Evolutionary conservation across 1,140 invertebrate genomes (phyloP).

Genomic region (Meteorus sp.): DNA sequence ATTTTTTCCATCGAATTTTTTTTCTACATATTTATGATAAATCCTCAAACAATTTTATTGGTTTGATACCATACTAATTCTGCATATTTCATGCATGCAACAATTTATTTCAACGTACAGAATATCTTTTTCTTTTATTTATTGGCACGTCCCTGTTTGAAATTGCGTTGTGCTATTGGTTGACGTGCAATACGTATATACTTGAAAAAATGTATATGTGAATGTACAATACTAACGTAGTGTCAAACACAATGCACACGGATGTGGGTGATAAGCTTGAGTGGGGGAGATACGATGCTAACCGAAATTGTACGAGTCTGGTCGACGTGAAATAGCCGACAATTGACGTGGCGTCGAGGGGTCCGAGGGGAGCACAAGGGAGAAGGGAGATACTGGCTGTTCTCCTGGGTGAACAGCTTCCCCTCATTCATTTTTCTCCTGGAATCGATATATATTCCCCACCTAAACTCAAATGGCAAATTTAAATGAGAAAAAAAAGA

Average conservation of each 20-base stretch:
- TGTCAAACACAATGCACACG: neutral
- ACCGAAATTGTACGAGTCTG: slow-evolving; percentile 35
- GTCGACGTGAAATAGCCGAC: slow-evolving; percentile 49
- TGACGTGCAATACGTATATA: slow-evolving; percentile 20
- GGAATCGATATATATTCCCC: slow-evolving; percentile 32
- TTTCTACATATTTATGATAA: too few relatives aligned
- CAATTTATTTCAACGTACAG: neutral
- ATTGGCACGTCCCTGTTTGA: slow-evolving; percentile 30
- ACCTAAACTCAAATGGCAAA: slow-evolving; percentile 23
- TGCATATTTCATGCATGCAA: neutral
- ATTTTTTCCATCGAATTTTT: too few relatives aligned
- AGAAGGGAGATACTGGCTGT: slow-evolving; percentile 39
- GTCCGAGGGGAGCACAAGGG: slow-evolving; percentile 34
- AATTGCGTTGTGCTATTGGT: slow-evolving; percentile 34
- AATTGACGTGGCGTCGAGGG: slow-evolving; percentile 45
- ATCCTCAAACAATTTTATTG: too few relatives aligned
- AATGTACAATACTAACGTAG: neutral
- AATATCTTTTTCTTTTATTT: neutral
- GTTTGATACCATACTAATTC: too few relatives aligned
- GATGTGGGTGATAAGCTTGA: neutral
- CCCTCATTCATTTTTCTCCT: slow-evolving; percentile 50
- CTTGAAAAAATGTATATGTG: neutral
- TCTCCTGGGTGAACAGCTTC: slow-evolving; percentile 50
- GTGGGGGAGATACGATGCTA: slow-evolving; percentile 22
- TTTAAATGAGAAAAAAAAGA: neutral